Evolutionary conservation across 2,113 vertebrate genomes (phyloP), one percentile per base, ranked within the genome.

Genomic region (Syrrhaptes paradoxus): DNA sequence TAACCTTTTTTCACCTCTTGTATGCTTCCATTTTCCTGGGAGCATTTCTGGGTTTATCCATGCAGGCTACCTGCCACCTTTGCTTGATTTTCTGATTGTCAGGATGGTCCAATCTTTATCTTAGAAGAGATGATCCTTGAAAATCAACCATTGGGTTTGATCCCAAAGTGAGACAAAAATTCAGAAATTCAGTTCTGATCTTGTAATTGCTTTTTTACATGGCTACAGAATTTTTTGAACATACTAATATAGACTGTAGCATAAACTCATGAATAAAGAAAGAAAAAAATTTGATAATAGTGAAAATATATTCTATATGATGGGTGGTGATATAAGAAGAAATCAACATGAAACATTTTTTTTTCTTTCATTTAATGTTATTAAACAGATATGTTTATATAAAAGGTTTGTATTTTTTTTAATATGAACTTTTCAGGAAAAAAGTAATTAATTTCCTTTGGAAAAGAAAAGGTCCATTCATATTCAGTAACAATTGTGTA

Each of bases 1-100:
- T 20, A 62, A 7, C 8, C 10, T 70, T 5, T 57, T 84, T 46
- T 6, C 43, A 24, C 10, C 29, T 24, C 12, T 51, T 52, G 14
- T 16, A 51, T 0, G 0, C 5, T 57, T 72, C 19, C 15, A 25
- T 59, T 65, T 92, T 79, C 2, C 19, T 57, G 38, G 28, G 17
- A 57, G 32, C 26, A 75, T 41, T 41, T 41, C 41, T 41, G 41
- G 41, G 3, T 28, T 83, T 13, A 38, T 26, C 10, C 20, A 15
- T 31, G 17, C 10, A 89, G 21, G 3, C 4, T 29, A 85, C 28
- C 22, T 89, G 61, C 3, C 11, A 25, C 16, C 4, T 71, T 78
- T 83, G 13, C 7, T 11, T 88, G 31, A 34, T 58, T 58, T 72
- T 81, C 28, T 71, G 16, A 13, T 76, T 54, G 7, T 58, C 20